Evolutionary conservation across 2,888 invertebrate genomes (phyloP), one percentile per base, ranked within the genome.

Genomic region (Apamea monoglypha): DNA sequence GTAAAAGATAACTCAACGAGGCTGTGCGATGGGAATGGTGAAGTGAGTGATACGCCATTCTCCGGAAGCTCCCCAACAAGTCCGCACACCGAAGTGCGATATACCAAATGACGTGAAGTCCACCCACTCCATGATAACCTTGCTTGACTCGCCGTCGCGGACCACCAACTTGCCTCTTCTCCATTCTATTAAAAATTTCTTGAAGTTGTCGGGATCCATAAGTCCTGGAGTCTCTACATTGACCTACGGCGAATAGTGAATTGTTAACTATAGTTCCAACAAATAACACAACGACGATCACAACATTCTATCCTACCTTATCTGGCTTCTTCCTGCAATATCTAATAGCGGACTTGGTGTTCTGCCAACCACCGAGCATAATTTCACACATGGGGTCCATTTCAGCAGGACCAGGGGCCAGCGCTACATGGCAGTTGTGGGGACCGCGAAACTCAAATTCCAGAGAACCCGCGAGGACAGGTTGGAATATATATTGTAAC

Each of bases 311-410:
- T 63, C 18, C 29, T 63, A 63, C 63, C 63, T 63, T 63, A 32
- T 97, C 32, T 56, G 97, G 97, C 91, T 97, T 97, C 93, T 97
- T 96, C 88, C 97, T 97, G 96, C 97, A 97, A 92, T 97, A 95
- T 92, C 98, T 97, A 92, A 98, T 97, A 85, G 97, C 97, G 61
- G 98, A 98, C 87, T 97, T 97, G 69, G 96, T 96, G 93, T 98
- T 98, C 82, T 97, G 97, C 98, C 98, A 98, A 80, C 98, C 98
- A 70, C 98, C 98, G 87, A 98, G 96, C 89, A 98, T 97, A 86
- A 98, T 95, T 95, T 98, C 98, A 92, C 98, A 97, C 96, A 98
- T 97, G 47, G 97, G 97, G 87, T 97, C 97, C 77, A 97, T 95
- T 91, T 97, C 97, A 61, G 93, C 95, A 70, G 97, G 97, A 36